These are phyloP conservation scores for Anneissia japonica DNA, from an alignment of 35 echinoderm and acorn worm genomes.

Conservation along the genomic window DNA sequence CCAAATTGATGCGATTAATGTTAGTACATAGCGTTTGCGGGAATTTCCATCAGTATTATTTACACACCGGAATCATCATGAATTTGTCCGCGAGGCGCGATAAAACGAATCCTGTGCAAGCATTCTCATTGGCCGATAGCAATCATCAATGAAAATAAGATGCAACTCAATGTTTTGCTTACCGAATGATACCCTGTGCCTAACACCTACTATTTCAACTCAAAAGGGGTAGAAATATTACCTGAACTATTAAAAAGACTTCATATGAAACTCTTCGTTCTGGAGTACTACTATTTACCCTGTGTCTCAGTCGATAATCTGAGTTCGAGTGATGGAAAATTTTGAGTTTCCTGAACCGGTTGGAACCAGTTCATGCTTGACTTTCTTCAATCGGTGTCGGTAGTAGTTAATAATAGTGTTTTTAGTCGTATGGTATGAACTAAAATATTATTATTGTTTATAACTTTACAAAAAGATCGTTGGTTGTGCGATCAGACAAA, in stretches of 20 bases:
- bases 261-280: background rate
- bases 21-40: background rate
- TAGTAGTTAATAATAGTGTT: too few relatives aligned
- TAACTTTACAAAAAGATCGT: too few relatives aligned
- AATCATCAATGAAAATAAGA: background rate
- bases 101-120: background rate
- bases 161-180: background rate
- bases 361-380: conserved; percentile 71
- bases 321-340: conserved; percentile 92
- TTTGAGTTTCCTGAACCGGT: conserved; percentile 90
- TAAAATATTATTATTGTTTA: too few relatives aligned
- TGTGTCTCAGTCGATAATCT: background rate
- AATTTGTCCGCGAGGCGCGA: background rate
- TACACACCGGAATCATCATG: background rate
- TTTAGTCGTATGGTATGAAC: too few relatives aligned
- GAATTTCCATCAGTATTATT: background rate
- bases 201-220: background rate
- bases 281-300: background rate
- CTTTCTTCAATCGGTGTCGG: background rate
- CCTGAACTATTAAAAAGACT: background rate
- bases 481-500: too few relatives aligned
- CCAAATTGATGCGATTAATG: background rate
- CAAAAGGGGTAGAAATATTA: background rate
- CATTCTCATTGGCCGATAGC: background rate
- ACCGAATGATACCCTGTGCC: background rate